Conservation (phyloP, 1,140 invertebrate genomes). For the Dendroctonus ponderosae region DNA sequence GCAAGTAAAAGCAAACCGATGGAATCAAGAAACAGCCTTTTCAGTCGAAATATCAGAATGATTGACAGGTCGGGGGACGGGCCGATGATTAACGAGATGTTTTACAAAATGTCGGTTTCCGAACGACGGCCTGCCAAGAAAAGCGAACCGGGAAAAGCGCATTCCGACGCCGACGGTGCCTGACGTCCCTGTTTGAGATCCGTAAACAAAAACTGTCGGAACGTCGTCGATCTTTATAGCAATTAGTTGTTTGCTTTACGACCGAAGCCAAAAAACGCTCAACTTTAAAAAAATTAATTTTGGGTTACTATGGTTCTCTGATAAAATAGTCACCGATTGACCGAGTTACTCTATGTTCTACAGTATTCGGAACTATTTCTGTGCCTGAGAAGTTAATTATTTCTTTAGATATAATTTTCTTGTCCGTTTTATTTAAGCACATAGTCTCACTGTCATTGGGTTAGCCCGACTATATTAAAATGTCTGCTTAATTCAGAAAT, state of each 20-base stretch:
- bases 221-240: slow-evolving; percentile 5
- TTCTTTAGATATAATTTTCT: no score
- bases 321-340: no score
- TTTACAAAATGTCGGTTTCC: slow-evolving; percentile 49
- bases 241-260: slow-evolving; percentile 12
- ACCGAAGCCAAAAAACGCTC: background rate
- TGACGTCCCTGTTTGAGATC: slow-evolving; percentile 18
- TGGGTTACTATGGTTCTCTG: no score
- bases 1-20: slow-evolving; percentile 20
- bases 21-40: slow-evolving; percentile 35
- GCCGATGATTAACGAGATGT: slow-evolving; percentile 49
- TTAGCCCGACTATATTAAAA: no score
- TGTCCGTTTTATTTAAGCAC: no score
- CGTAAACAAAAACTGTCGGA: slow-evolving; percentile 28
- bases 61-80: slow-evolving; percentile 47
- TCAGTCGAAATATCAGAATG: slow-evolving; percentile 44
- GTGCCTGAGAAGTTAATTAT: no score
- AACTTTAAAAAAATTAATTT: no score
- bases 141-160: slow-evolving; percentile 20
- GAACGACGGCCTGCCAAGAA: slow-evolving; percentile 35
- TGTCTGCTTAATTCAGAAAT: no score
- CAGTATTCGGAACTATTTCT: no score
- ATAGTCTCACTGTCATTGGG: no score
- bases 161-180: slow-evolving; percentile 26
- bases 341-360: no score